Evolutionary conservation across 2,113 vertebrate genomes (phyloP).

Genomic region (Leptobrachium ailaonicum): DNA sequence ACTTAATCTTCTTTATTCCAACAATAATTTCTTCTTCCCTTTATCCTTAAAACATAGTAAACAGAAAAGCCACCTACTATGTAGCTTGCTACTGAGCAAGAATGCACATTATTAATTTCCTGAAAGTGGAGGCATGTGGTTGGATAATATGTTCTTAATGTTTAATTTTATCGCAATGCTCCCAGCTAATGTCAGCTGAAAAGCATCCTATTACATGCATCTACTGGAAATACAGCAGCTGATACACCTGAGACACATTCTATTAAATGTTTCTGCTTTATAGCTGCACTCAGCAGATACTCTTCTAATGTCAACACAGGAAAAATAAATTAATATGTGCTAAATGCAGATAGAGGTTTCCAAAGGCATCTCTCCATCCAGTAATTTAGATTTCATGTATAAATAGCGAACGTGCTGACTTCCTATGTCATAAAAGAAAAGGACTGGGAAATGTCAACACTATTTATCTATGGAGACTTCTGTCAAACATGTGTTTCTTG

Average conservation of each 20-base stretch:
- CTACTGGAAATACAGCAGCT: slow-evolving; percentile 38
- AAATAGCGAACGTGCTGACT: not conserved
- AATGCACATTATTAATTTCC: slow-evolving; percentile 26
- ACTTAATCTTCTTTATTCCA: not conserved
- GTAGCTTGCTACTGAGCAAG: not conserved
- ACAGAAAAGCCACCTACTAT: not conserved
- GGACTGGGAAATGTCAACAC: not conserved
- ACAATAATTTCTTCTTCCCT: not conserved
- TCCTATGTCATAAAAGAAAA: not conserved
- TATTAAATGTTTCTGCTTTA: slow-evolving; percentile 30
- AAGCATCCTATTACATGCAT: slow-evolving; percentile 17
- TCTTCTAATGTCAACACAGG: slow-evolving; percentile 4
- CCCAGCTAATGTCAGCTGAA: slow-evolving; percentile 35
- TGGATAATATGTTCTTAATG: slow-evolving; percentile 36
- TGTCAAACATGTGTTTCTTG: not conserved
- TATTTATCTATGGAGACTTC: not conserved
- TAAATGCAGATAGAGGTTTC: slow-evolving; percentile 10
- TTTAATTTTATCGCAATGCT: slow-evolving; percentile 34
- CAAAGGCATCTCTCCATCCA: not conserved
- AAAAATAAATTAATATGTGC: slow-evolving; percentile 12
- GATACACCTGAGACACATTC: slow-evolving; percentile 35
- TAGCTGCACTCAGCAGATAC: not conserved
- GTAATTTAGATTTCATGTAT: not conserved
- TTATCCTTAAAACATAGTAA: not conserved
- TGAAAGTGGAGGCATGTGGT: slow-evolving; percentile 40